These are phyloP conservation scores for Urocolius indicus DNA, from an alignment of 2,113 vertebrate species.

Conservation along the genomic window DNA sequence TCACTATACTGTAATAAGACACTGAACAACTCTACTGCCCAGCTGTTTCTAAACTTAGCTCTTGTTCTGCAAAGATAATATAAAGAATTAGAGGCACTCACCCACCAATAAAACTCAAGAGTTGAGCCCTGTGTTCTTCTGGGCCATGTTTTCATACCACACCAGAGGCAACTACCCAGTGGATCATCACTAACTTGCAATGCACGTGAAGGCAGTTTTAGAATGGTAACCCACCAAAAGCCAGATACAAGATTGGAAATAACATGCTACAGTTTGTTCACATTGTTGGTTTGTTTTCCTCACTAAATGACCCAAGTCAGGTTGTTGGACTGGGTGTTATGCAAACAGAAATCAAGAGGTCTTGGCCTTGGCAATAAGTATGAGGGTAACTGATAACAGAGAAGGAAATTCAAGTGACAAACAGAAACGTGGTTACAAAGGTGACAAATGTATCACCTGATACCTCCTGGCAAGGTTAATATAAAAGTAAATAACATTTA, in stretches of 20 bases:
- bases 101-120: not conserved
- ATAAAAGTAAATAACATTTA: not conserved
- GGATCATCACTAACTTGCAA: not conserved
- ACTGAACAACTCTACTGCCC: not conserved
- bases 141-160: not conserved
- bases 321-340: not conserved
- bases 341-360: not conserved
- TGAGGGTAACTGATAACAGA: not conserved
- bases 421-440: not conserved
- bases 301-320: not conserved
- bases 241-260: conserved; percentile 48
- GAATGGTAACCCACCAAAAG: not conserved
- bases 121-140: not conserved
- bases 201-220: not conserved
- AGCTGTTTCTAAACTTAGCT: not conserved
- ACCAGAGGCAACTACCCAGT: not conserved
- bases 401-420: not conserved
- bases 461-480: not conserved
- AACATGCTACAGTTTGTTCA: conserved; percentile 16
- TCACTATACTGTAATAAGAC: not conserved
- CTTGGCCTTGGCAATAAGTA: not conserved
- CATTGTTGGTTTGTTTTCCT: not conserved
- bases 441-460: not conserved
- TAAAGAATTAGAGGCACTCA: not conserved
- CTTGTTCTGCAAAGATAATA: not conserved